A percentile compares a stretch with the other conserved stretches of the same genome.
phyloP scores from a whole-genome alignment of 2,113 vertebrate species.

The Tor tambroides region DNA sequence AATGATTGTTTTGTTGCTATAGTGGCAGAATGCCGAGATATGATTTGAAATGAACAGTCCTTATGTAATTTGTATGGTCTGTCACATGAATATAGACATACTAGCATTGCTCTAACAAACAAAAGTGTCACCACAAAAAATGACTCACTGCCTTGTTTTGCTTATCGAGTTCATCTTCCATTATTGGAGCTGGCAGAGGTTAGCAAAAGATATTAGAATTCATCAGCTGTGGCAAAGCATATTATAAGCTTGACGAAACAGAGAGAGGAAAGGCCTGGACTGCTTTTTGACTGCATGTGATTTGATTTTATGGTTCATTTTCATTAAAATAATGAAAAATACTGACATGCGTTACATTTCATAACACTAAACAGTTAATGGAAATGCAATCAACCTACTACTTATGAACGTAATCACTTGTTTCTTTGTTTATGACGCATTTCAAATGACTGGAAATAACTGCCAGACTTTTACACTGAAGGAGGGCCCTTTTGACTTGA shows the following conservation, averaged over 20 bases:
- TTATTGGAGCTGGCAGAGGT: slow-evolving; percentile 38
- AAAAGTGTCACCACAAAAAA: not conserved
- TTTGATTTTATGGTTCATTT: slow-evolving; percentile 18
- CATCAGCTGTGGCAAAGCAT: slow-evolving; percentile 26
- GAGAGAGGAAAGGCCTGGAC: not conserved
- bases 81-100: not conserved
- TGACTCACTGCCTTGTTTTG: slow-evolving; percentile 7
- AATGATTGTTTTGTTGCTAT: not conserved
- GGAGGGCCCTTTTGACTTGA: not conserved
- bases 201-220: slow-evolving; percentile 39
- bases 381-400: not conserved
- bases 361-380: not conserved
- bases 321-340: not conserved
- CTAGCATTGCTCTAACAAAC: not conserved
- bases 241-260: slow-evolving; percentile 5
- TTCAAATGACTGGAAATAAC: too few species aligned
- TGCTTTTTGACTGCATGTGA: slow-evolving; percentile 22
- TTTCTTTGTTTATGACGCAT: not conserved
- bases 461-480: not conserved
- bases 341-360: not conserved
- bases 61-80: not conserved
- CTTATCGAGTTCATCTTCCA: slow-evolving; percentile 27
- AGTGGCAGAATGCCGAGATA: not conserved
- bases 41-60: slow-evolving; percentile 11
- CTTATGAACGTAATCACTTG: not conserved